These are phyloP conservation scores for Agrilus mali DNA, from an alignment of 2,888 invertebrate genomes.

Conservation along the genomic window DNA sequence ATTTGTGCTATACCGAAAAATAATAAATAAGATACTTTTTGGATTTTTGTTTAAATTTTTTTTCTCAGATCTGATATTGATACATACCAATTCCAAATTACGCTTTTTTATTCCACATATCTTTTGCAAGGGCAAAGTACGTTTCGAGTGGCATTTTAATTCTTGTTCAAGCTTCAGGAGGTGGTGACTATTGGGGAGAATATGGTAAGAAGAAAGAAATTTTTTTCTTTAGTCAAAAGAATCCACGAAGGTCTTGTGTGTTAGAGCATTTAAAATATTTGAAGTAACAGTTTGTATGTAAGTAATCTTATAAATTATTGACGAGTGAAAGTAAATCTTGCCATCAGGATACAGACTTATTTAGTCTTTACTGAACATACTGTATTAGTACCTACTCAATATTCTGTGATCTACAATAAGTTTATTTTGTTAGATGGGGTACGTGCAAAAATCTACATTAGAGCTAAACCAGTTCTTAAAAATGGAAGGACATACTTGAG, in stretches of 20 bases:
- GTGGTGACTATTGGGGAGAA: constrained; percentile 83
- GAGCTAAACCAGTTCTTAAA: constrained; percentile 45
- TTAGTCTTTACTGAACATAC: too few species aligned
- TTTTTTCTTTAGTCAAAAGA: too few species aligned
- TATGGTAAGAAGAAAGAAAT: constrained; percentile 46
- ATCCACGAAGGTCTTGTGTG: too few species aligned
- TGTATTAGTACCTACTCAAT: too few species aligned
- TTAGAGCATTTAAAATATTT: too few species aligned
- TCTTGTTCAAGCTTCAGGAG: constrained; percentile 69
- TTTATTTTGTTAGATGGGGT: constrained; percentile 52
- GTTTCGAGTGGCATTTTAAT: constrained; percentile 69
- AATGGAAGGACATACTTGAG: constrained; percentile 56
- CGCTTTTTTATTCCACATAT: constrained; percentile 70
- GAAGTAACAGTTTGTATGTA: too few species aligned
- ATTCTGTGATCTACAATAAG: too few species aligned
- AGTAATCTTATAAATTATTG: too few species aligned
- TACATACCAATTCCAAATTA: constrained; percentile 69
- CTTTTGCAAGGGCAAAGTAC: constrained; percentile 64
- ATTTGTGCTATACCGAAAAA: constrained; percentile 7
- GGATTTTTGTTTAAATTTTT: neutral
- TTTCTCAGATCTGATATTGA: constrained; percentile 58
- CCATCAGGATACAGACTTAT: too few species aligned
- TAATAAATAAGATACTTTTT: neutral
- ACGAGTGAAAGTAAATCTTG: too few species aligned
- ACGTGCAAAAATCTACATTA: constrained; percentile 72